phyloP scores from a whole-genome alignment of 2,797 vertebrate genomes.

The Ataeniobius toweri region DNA sequence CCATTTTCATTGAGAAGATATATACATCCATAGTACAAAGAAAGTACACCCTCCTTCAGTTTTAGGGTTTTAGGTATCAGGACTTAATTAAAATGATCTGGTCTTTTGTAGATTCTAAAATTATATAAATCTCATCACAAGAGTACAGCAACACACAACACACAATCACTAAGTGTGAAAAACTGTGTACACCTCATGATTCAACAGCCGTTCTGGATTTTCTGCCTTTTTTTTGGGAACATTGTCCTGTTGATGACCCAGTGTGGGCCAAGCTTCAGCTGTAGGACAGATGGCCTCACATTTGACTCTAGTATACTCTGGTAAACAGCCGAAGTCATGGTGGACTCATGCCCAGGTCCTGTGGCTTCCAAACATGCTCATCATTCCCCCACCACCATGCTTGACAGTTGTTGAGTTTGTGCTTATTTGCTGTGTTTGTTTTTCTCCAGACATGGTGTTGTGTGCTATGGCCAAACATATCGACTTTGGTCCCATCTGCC shows the following conservation, averaged over 20 bases:
- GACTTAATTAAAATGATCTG: neutral
- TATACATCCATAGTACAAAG: neutral
- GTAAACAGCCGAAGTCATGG: neutral
- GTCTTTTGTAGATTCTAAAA: neutral
- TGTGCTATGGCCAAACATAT: too few species aligned
- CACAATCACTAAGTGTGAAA: too few species aligned
- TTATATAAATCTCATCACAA: neutral
- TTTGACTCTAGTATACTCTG: neutral
- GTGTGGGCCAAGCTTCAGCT: too few species aligned
- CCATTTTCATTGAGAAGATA: conserved; percentile 7
- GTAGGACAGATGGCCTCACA: too few species aligned
- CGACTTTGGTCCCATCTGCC: too few species aligned
- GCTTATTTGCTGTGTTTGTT: neutral
- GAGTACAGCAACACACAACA: too few species aligned
- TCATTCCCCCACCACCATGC: neutral
- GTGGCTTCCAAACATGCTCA: neutral
- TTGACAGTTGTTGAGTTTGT: neutral
- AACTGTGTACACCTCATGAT: too few species aligned
- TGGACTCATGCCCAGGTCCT: neutral
- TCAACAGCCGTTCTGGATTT: too few species aligned
- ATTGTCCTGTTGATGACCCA: too few species aligned
- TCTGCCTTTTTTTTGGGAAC: too few species aligned
- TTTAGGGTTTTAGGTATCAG: neutral
- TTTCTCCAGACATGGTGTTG: neutral
- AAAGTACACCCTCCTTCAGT: neutral